phyloP scores from a whole-genome alignment of 1,140 invertebrate genomes.

The Paramacrobiotus metropolitanus region DNA sequence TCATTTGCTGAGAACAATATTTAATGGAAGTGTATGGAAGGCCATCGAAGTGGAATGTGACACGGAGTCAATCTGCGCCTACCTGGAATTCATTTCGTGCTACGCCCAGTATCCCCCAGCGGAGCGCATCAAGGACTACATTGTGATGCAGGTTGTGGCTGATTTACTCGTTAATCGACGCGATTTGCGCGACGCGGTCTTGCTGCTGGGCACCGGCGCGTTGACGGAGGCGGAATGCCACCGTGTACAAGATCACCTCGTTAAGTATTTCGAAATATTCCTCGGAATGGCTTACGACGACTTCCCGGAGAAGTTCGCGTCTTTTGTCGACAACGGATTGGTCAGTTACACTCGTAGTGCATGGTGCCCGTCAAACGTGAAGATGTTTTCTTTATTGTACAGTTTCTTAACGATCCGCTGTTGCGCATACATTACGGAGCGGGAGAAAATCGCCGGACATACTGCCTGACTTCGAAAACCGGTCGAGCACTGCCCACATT shows the following conservation, averaged over 20 bases:
- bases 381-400: not conserved
- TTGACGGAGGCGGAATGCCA: not conserved
- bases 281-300: not conserved
- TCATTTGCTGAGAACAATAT: no score
- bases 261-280: not conserved
- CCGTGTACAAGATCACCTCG: not conserved
- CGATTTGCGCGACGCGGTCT: not conserved
- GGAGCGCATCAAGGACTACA: not conserved
- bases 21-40: no score
- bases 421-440: not conserved
- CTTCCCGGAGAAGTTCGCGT: not conserved
- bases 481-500: no score
- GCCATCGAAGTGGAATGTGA: not conserved
- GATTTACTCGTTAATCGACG: not conserved
- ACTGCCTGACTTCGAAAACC: no score
- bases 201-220: not conserved
- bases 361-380: not conserved
- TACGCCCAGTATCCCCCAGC: not conserved
- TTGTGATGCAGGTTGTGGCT: not conserved
- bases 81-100: not conserved
- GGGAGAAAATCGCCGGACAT: not conserved
- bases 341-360: not conserved
- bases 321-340: not conserved
- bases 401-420: not conserved
- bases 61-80: not conserved